Evolutionary conservation across 1,140 invertebrate species (phyloP).

Genomic region (Trypoxylus dichotomus): DNA sequence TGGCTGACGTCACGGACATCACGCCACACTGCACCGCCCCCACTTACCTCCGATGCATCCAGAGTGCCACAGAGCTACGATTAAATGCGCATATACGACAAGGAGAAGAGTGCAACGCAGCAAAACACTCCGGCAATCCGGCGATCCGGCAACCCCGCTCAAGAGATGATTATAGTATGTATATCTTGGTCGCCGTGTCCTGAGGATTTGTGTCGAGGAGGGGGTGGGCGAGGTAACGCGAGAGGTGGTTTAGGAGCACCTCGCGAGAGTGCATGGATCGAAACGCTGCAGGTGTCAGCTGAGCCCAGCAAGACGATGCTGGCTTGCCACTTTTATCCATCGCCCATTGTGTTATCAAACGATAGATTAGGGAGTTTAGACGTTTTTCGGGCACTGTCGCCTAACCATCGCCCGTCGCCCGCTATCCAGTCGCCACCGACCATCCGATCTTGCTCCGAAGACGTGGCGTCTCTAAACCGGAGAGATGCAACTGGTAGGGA

Average conservation of each 20-base stretch:
- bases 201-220: slow-evolving; percentile 41
- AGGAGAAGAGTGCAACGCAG: slow-evolving; percentile 38
- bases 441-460: neutral
- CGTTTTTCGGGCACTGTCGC: neutral
- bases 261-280: slow-evolving; percentile 33
- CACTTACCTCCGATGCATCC: slow-evolving; percentile 37
- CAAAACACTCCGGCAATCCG: slow-evolving; percentile 18
- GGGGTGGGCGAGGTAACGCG: slow-evolving; percentile 36
- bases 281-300: slow-evolving; percentile 53
- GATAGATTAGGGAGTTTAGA: slow-evolving; percentile 15
- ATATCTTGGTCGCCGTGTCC: slow-evolving; percentile 47
- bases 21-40: slow-evolving; percentile 37
- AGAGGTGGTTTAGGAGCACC: slow-evolving; percentile 42
- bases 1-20: slow-evolving; percentile 36
- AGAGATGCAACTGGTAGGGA: slow-evolving; percentile 28
- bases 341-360: slow-evolving; percentile 15
- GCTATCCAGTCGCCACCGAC: neutral
- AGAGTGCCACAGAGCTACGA: slow-evolving; percentile 34
- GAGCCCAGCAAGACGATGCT: slow-evolving; percentile 42
- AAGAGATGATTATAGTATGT: slow-evolving; percentile 46
- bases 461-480: slow-evolving; percentile 1
- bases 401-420: neutral
- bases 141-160: slow-evolving; percentile 36
- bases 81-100: slow-evolving; percentile 47
- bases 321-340: slow-evolving; percentile 40